Evolutionary conservation across 2,888 invertebrate species (phyloP), one percentile per base, ranked within the genome.

Genomic region (Ferrisia virgata): DNA sequence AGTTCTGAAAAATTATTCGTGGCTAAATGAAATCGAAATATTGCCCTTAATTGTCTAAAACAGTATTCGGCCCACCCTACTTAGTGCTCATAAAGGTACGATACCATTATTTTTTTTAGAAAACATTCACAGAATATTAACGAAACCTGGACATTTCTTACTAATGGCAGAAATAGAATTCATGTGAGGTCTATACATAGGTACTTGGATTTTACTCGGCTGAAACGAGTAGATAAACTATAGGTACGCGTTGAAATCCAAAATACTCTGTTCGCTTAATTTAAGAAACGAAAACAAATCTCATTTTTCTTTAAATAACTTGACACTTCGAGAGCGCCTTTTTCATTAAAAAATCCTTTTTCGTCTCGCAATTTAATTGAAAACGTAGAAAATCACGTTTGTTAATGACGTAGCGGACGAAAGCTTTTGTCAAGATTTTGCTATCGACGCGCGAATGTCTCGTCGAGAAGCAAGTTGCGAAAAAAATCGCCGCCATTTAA

Each of bases 391-490:
- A 76, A 76, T 76, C 72, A 36, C 33, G 33, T 36, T 76, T 36
- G 11, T 36, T 76, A 76, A 76, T 36, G 72, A 76, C 36, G 72
- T 36, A 22, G 18, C 72, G 72, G 15, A 76, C 15, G 72, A 76
- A 76, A 76, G 72, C 72, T 36, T 76, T 76, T 76, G 36, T 76
- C 72, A 76, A 76, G 72, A 76, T 76, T 76, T 76, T 76, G 11
- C 72, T 36, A 76, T 76, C 64, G n/a, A n/a, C n/a, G n/a, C n/a
- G n/a, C n/a, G 64, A 64, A 64, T 64, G 64, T 64, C 64, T 64
- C 64, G 18, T 64, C 64, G 64, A 64, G 28, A 28, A 18, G 18
- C 28, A 4, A 64, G 64, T 64, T 64, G 28, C 31, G 31, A 64
- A 64, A 64, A 64, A 58, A 64, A 64, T 28, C 28, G 28, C 64